Conservation (phyloP, 2,888 invertebrate species). For the Dolichomitus sp. region DNA sequence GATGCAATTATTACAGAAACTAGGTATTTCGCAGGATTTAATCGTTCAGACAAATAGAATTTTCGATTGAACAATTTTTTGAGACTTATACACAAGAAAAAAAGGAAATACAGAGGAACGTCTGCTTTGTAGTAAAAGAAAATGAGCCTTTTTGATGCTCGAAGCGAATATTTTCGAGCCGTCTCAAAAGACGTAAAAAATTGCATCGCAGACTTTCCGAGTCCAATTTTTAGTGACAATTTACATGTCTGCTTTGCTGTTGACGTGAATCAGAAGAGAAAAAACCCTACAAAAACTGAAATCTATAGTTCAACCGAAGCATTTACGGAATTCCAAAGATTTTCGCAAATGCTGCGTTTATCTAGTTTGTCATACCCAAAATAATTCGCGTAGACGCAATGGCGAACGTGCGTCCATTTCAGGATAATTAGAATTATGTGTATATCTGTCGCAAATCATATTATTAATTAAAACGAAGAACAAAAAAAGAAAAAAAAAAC, state of each 20-base stretch:
- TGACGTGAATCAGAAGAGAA: conserved; percentile 12
- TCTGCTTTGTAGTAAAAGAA: background rate
- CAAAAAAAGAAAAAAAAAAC: conserved; percentile 3
- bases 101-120: background rate
- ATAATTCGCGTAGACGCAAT: conserved; percentile 16
- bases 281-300: background rate
- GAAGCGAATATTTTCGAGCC: background rate
- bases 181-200: background rate
- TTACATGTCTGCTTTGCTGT: background rate
- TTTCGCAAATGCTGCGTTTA: conserved; percentile 22
- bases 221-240: background rate
- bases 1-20: conserved; percentile 31
- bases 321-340: conserved; percentile 44
- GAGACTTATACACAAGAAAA: conserved; percentile 8
- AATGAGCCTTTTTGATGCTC: background rate
- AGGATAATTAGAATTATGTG: conserved; percentile 27
- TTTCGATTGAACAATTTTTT: conserved; percentile 24
- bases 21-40: conserved; percentile 19
- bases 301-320: conserved; percentile 7
- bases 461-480: conserved; percentile 26
- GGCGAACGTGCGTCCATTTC: conserved; percentile 14
- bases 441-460: conserved; percentile 37
- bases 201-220: conserved; percentile 8
- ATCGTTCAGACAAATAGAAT: background rate
- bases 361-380: conserved; percentile 44